Evolutionary conservation across 2,888 invertebrate species (phyloP), one percentile per base, ranked within the genome.

Genomic region (Nasonovia ribisnigri): DNA sequence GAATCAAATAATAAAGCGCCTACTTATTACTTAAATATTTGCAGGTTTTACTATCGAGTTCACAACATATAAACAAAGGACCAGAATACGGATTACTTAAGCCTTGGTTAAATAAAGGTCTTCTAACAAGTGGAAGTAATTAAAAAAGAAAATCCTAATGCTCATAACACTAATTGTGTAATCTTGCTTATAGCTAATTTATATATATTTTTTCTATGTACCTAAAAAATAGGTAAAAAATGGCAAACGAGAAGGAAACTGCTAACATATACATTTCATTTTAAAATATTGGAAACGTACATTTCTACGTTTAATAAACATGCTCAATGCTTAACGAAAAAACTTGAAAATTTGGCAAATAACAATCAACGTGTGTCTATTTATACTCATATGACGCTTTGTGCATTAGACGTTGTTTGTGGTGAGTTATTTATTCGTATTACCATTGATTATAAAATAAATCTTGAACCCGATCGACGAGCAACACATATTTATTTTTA

Each of bases 261-360:
- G 95, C 95, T 97, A 95, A 97, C 97, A 1, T 97, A 97, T 43
- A 97, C 97, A 8, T 97, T 97, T 95, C 97, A 97, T 95, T 97
- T 97, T 95, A 97, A 97, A 95, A 97, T 97, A 95, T 96, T 97
- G 95, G 96, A 97, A 95, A 97, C 97, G 95, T 97, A 97, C 95
- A 95, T 97, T 93, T 96, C 96, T 94, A 96, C 97, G 1, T 97
- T 97, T 95, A 96, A 96, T 95, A 97, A 97, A 88, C 94, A 94
- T 48, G 94, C 94, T 29, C 51, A 92, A 67, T 60, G 93, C 24
- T 90, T 94, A 48, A 48, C 88, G 5, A 94, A 94, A 60, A 91
- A 94, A 93, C 87, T 94, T 10, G 54, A 46, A 42, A 67, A 60
- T 29, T 29, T 93, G n/a, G 24, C 42, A 1, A 48, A 2, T 43